phyloP scores from a whole-genome alignment of 2,113 vertebrate genomes.

The Clarias magur region DNA sequence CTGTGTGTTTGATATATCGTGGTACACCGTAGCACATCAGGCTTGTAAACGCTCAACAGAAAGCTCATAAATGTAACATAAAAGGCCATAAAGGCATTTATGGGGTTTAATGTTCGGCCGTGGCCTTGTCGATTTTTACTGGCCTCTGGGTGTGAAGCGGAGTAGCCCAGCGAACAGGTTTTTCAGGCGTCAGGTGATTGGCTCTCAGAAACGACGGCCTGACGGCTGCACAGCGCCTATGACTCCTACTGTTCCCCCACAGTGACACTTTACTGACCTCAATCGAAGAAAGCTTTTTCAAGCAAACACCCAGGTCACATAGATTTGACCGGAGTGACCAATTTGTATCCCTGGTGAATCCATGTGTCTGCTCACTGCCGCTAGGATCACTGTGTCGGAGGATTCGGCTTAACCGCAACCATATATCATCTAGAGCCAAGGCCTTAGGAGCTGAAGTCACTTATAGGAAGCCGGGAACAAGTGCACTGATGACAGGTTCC shows the following conservation, averaged over 20 bases:
- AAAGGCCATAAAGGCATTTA: constrained; percentile 42
- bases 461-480: constrained; percentile 31
- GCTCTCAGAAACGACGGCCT: constrained; percentile 4
- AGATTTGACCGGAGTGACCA: constrained; percentile 45
- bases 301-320: constrained; percentile 35
- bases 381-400: constrained; percentile 10
- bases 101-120: constrained; percentile 41
- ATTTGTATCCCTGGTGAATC: constrained; percentile 27
- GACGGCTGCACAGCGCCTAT: constrained; percentile 1
- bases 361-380: neutral
- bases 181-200: constrained; percentile 47
- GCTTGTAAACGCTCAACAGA: constrained; percentile 40
- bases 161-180: constrained; percentile 16
- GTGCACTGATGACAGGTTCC: constrained; percentile 36
- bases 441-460: constrained; percentile 37
- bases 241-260: constrained; percentile 17
- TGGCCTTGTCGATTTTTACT: constrained; percentile 48
- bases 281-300: constrained; percentile 42
- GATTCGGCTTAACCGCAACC: constrained; percentile 22
- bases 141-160: constrained; percentile 21
- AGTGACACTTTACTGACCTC: constrained; percentile 49
- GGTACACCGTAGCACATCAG: constrained; percentile 16
- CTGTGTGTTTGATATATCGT: constrained; percentile 43
- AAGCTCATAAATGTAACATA: constrained; percentile 46
- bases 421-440: constrained; percentile 33